A percentile compares a stretch with the other conserved stretches of the same genome.
These are phyloP conservation scores for Cyprinus carpio DNA, from an alignment of 2,113 vertebrate genomes.

Conservation along the genomic window DNA sequence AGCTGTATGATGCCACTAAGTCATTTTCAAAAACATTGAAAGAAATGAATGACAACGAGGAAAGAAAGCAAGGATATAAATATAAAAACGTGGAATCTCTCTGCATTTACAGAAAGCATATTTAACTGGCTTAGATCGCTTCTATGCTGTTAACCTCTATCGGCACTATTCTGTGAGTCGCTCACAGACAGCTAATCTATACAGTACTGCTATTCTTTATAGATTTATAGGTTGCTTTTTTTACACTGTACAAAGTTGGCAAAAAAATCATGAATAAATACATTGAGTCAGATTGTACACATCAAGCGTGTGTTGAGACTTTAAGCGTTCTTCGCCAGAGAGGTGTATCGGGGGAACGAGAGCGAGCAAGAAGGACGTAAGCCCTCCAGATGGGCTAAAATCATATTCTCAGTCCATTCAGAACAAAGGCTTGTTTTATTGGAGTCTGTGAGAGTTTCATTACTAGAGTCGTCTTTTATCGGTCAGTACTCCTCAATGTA, in stretches of 20 bases:
- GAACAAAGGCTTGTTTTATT: constrained; percentile 10
- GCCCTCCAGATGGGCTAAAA: neutral
- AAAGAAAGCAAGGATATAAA: constrained; percentile 70
- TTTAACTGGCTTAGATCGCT: constrained; percentile 75
- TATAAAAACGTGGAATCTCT: constrained; percentile 72
- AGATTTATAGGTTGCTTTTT: constrained; percentile 77
- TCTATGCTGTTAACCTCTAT: constrained; percentile 75
- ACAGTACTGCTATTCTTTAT: constrained; percentile 80
- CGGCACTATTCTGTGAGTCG: constrained; percentile 80
- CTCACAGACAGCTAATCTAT: constrained; percentile 82
- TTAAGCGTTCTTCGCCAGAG: constrained; percentile 71
- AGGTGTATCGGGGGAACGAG: constrained; percentile 65
- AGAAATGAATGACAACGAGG: constrained; percentile 53
- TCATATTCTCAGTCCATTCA: neutral
- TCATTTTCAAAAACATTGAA: constrained; percentile 65
- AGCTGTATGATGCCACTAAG: constrained; percentile 68
- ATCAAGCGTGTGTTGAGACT: constrained; percentile 74
- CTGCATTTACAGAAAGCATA: constrained; percentile 72
- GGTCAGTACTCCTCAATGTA: neutral
- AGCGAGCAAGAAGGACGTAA: constrained; percentile 50
- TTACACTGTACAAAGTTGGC: constrained; percentile 85
- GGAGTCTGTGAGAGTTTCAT: neutral
- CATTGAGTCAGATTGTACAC: constrained; percentile 79
- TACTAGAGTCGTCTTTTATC: neutral
- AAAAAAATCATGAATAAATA: constrained; percentile 79